Base-by-base conservation (phyloP, 2,888 invertebrate genomes). In the Standfussiana lucernea region DNA sequence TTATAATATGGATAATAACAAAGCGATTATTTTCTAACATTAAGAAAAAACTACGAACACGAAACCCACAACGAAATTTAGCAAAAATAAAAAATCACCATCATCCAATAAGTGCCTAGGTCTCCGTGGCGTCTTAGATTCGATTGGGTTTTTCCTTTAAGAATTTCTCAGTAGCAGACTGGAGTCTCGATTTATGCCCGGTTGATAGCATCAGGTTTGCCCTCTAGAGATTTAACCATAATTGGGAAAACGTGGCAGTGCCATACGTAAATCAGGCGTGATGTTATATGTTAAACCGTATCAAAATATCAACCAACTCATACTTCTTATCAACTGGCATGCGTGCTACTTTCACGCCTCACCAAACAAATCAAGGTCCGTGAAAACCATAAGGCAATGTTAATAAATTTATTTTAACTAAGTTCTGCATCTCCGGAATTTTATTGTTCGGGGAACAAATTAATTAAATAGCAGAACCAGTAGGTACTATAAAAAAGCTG, bases 301-400 rank as follows among this genome's bases (percentile, higher is more conserved):
- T 64, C 81, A 28, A 73, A 62, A 45, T 53, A 40, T 70, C 47
- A 37, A 53, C 28, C n/a, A 62, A 62, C 62, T 47, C 24, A 47
- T 10, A 32, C 15, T 59, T 13, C 80, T 80, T 80, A 81, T 81
- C 85, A 56, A 21, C 24, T 2, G 4, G 59, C 21, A 37, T 15
- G 15, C 56, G 47, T 59, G 32, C 59, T 53, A 83, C n/a, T 83
- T 79, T 66, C 69, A 80, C 42, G 68, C 42, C 69, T 78, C 59
- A 53, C 1, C 37, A 28, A 11, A 18, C 61, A 69, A 80, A 69
- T 72, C 84, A 62, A 28, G n/a, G 35, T n/a, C 45, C 59, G 37
- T 59, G 21, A 42, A 61, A 50, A 24, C 59, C 68, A 69, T 72
- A 84, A 69, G 61, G 61, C 24, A 50, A 13, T n/a, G 28, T 42